Conservation (phyloP, 2,888 invertebrate species). For the Eulithis prunata region DNA sequence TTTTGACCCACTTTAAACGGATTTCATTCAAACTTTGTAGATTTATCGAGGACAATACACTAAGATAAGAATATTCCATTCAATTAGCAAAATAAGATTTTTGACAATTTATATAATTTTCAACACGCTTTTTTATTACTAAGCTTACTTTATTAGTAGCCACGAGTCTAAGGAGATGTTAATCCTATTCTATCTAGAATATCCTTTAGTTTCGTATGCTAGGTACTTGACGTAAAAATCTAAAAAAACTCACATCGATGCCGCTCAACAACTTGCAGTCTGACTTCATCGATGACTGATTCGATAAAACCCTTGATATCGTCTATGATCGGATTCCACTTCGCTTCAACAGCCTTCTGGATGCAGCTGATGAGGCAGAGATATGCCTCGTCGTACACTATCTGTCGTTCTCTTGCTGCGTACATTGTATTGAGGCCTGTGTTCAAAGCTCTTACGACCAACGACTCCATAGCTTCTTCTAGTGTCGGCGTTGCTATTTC, state of each 20-base stretch:
- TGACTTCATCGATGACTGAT: slow-evolving; percentile 7
- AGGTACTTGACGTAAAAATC: not conserved
- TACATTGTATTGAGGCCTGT: slow-evolving; percentile 14
- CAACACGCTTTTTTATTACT: too few relatives aligned
- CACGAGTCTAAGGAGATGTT: too few relatives aligned
- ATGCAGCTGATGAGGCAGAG: slow-evolving; percentile 13
- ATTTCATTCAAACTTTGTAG: too few relatives aligned
- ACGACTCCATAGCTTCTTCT: slow-evolving; percentile 7
- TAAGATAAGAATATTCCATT: too few relatives aligned
- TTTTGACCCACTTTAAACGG: too few relatives aligned
- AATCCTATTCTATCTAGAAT: too few relatives aligned
- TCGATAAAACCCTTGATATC: slow-evolving; percentile 12
- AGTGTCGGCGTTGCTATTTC: slow-evolving; percentile 4
- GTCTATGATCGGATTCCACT: slow-evolving; percentile 16
- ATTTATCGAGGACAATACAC: too few relatives aligned
- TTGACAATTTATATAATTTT: too few relatives aligned
- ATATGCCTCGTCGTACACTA: slow-evolving; percentile 19
- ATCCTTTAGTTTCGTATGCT: too few relatives aligned
- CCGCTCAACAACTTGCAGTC: not conserved
- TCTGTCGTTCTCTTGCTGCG: slow-evolving; percentile 6
- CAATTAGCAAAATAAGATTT: too few relatives aligned
- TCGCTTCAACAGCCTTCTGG: slow-evolving; percentile 18
- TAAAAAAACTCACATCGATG: slow-evolving; percentile 14
- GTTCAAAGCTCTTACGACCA: slow-evolving; percentile 10
- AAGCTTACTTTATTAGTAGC: too few relatives aligned